Conservation (phyloP, 2,113 vertebrate genomes). For the Sakesphorus luctuosus region DNA sequence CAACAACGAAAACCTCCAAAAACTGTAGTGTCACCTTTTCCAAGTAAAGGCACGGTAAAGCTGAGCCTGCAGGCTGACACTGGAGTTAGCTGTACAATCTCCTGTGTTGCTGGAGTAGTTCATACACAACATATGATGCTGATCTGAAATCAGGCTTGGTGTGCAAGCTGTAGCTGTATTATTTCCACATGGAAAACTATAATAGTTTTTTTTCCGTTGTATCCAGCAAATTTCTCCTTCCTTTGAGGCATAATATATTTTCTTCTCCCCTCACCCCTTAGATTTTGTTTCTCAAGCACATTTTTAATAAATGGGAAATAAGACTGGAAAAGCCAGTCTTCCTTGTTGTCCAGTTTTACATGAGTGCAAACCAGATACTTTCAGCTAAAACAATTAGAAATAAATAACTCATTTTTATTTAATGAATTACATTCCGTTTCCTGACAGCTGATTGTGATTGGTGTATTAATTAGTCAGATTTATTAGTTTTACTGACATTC, state of each 20-base stretch:
- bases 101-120: not conserved
- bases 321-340: not conserved
- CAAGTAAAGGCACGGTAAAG: not conserved
- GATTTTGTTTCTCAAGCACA: not conserved
- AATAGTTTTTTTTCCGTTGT: not conserved
- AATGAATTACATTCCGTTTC: not conserved
- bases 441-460: not conserved
- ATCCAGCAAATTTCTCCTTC: not conserved
- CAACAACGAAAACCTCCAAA: not conserved
- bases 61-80: not conserved
- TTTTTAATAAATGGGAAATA: conserved; percentile 6
- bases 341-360: not conserved
- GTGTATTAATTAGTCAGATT: not conserved
- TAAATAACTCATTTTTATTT: not conserved
- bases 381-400: not conserved
- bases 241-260: not conserved
- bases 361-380: not conserved
- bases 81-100: not conserved
- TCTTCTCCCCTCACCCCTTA: not conserved
- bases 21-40: not conserved
- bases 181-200: conserved; percentile 24
- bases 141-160: conserved; percentile 19
- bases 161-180: not conserved
- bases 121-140: not conserved
- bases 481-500: conserved; percentile 1